Evolutionary conservation across 2,888 invertebrate species (phyloP).

Genomic region (Cephus pulcher): DNA sequence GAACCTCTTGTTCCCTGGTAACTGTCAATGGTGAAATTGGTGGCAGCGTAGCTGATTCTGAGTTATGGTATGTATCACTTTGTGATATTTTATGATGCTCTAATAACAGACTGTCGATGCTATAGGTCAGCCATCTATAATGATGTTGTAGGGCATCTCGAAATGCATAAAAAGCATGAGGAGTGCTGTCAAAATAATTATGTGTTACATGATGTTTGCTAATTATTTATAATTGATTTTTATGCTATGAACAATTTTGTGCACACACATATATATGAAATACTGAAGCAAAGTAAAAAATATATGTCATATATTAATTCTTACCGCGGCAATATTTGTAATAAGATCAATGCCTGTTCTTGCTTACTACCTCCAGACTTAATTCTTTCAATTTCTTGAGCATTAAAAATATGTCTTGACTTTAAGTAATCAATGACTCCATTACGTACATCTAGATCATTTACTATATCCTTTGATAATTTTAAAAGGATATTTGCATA

Average conservation of each 20-base stretch:
- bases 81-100: conserved; percentile 24
- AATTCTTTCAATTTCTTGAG: conserved; percentile 48
- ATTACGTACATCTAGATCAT: conserved; percentile 56
- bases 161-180: conserved; percentile 69
- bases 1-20: conserved; percentile 53
- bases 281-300: background rate
- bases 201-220: background rate
- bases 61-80: conserved; percentile 25
- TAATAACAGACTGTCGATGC: conserved; percentile 58
- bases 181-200: conserved; percentile 45
- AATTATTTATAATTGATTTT: background rate
- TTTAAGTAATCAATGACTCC: conserved; percentile 48
- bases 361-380: conserved; percentile 34
- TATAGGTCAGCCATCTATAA: conserved; percentile 72
- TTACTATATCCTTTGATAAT: conserved; percentile 40
- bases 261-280: background rate
- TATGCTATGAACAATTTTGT: background rate
- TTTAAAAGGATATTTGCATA: conserved; percentile 46
- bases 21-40: conserved; percentile 55
- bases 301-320: background rate
- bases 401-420: conserved; percentile 45
- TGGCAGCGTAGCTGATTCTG: conserved; percentile 45
- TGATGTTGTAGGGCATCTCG: conserved; percentile 70
- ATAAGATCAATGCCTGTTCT: conserved; percentile 45
- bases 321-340: conserved; percentile 53